Base-by-base conservation (phyloP, 2,797 vertebrate species). In the Benthosema pterotum region DNA sequence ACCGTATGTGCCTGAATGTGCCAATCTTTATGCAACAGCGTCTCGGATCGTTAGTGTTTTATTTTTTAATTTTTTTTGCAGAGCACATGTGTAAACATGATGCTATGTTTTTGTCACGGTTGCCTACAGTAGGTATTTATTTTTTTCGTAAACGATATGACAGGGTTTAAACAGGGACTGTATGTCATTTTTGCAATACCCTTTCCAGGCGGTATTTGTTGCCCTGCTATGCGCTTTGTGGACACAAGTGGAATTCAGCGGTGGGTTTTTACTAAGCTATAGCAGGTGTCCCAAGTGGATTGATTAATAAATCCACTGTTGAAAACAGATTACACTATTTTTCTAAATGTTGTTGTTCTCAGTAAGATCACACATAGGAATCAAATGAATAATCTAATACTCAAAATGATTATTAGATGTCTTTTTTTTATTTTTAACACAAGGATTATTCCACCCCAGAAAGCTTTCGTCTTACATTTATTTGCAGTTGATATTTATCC, bases 341-440 rank as follows among this genome's bases (percentile, higher is more conserved):
- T 74, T 87, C 62, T 77, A 67, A 82, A 60, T 78, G 79, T 79
- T 83, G 80, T 82, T 72, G 5, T 55, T 77, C 56, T 83, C 84
- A 90, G 88, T 89, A 84, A 84, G 68, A 76, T 63, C 32, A 11
- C 8, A 38, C 32, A 38, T 0, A 11, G 11, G 8, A 38, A 38
- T 52, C 32, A 38, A 2, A 11, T 9, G 8, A 38, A 38, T 52
- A 68, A 3, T 60, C 78, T 28, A 72, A 69, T 63, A 70, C 72
- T 77, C 71, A 64, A 63, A 16, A 19, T 43, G 56, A 72, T 72
- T 8, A 38, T 38, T 9, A 38, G 9, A 7, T 32, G 28, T 8
- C 32, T 71, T 64, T 59, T 47, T 63, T 67, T 49, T 64, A 28
- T 62, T 52, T 67, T 8, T 38, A 9, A 38, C 7, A 15, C 51